Conservation (phyloP, 1,140 invertebrate genomes). For the Chrysoperla carnea region DNA sequence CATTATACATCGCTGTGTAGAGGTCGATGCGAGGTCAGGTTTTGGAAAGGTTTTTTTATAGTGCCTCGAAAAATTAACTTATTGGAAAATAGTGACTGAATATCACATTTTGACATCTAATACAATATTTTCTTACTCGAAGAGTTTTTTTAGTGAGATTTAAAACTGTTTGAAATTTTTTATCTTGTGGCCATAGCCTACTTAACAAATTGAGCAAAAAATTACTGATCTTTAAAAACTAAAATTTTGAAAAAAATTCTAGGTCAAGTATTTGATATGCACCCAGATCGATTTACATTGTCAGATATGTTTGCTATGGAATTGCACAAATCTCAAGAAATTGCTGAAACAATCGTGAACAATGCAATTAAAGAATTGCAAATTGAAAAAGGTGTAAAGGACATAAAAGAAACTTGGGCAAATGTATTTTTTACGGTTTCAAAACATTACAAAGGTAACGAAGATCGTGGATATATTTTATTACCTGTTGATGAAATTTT, state of each 20-base stretch:
- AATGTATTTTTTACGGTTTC: slow-evolving; percentile 50
- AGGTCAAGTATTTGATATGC: slow-evolving; percentile 64
- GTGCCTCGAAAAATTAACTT: no score
- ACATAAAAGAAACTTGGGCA: slow-evolving; percentile 58
- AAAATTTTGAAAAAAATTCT: slow-evolving; percentile 1
- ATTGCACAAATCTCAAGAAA: slow-evolving; percentile 64
- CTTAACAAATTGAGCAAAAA: no score
- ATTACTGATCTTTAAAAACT: no score
- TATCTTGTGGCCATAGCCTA: no score
- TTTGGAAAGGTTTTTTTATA: no score
- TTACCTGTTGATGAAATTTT: slow-evolving; percentile 67
- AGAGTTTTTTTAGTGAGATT: no score
- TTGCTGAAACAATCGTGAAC: slow-evolving; percentile 66
- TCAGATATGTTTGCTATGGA: slow-evolving; percentile 87
- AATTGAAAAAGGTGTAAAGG: slow-evolving; percentile 70
- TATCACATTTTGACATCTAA: no score
- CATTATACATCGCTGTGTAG: no score
- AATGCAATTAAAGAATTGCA: slow-evolving; percentile 74
- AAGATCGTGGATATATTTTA: slow-evolving; percentile 47
- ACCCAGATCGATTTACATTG: slow-evolving; percentile 66
- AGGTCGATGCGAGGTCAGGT: no score
- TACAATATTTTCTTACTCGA: no score
- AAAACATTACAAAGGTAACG: slow-evolving; percentile 38
- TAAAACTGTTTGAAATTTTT: no score
- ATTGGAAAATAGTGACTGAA: no score